phyloP scores from a whole-genome alignment of 2,797 vertebrate species.

The Artibeus jamaicensis region DNA sequence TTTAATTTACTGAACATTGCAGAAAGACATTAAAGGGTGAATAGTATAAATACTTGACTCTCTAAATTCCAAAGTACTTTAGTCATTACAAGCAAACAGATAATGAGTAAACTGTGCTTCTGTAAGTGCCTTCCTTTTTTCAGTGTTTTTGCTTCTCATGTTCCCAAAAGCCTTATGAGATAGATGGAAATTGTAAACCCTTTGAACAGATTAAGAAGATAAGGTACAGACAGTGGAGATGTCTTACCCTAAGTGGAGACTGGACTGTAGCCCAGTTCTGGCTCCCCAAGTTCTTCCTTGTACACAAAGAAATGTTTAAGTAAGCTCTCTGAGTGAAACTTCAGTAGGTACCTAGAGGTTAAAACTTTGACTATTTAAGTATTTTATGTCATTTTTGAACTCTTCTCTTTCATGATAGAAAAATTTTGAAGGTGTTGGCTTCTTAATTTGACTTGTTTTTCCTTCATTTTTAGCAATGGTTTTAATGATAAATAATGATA shows the following conservation, averaged over 20 bases:
- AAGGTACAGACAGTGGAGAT: neutral
- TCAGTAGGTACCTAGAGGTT: neutral
- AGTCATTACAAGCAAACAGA: neutral
- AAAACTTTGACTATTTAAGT: neutral
- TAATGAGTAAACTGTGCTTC: neutral
- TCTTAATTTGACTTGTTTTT: neutral
- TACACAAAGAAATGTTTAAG: neutral
- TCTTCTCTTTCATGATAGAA: neutral
- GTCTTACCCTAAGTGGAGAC: neutral
- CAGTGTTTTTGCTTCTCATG: neutral
- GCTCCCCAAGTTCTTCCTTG: neutral
- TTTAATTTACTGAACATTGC: neutral
- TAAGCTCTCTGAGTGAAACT: neutral
- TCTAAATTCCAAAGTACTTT: neutral
- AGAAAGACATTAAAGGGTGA: neutral
- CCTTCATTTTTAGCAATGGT: constrained; percentile 4
- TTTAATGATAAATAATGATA: neutral
- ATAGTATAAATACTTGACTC: neutral
- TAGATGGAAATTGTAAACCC: neutral
- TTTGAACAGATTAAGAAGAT: neutral
- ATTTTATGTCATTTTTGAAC: neutral
- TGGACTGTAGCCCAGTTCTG: neutral
- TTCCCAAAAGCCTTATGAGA: neutral
- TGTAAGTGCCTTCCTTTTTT: neutral
- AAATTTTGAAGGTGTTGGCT: neutral